Percentiles rank a stretch among this genome's conserved stretches.
phyloP scores from a whole-genome alignment of 1,140 invertebrate genomes.

The Rhyacophila brunnea region DNA sequence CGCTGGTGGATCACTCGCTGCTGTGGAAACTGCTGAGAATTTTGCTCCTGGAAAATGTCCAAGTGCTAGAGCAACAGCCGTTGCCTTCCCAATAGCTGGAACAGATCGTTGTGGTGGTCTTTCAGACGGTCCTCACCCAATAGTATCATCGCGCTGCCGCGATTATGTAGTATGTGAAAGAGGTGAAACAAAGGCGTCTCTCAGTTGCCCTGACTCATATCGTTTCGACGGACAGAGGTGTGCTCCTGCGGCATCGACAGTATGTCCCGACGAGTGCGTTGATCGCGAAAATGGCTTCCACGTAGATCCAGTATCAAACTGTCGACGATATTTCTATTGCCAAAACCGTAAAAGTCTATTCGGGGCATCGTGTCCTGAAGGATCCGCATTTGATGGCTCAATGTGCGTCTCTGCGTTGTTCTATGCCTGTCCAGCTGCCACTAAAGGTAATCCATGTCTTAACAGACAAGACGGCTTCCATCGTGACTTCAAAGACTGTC shows the following conservation, averaged over 20 bases:
- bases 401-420: constrained; percentile 45
- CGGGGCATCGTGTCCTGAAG: constrained; percentile 51
- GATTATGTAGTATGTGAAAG: constrained; percentile 27
- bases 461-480: constrained; percentile 45
- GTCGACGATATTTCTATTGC: constrained; percentile 61
- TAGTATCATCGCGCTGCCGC: constrained; percentile 44
- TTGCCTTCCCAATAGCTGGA: constrained; percentile 27
- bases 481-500: constrained; percentile 47
- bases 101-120: constrained; percentile 23
- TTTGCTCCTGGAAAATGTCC: constrained; percentile 26
- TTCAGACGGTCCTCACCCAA: constrained; percentile 37
- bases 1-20: constrained; percentile 36
- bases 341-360: constrained; percentile 44
- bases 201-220: constrained; percentile 18
- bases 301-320: constrained; percentile 55
- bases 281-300: constrained; percentile 56
- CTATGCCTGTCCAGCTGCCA: constrained; percentile 43
- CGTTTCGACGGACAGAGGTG: constrained; percentile 28
- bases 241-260: constrained; percentile 15
- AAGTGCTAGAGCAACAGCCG: constrained; percentile 25
- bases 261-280: constrained; percentile 49
- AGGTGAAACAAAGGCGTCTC: constrained; percentile 25
- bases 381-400: constrained; percentile 46
- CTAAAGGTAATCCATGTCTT: constrained; percentile 45
- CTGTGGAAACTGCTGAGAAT: constrained; percentile 32